phyloP scores from a whole-genome alignment of 2,797 vertebrate genomes.

The Anniella stebbinsi region DNA sequence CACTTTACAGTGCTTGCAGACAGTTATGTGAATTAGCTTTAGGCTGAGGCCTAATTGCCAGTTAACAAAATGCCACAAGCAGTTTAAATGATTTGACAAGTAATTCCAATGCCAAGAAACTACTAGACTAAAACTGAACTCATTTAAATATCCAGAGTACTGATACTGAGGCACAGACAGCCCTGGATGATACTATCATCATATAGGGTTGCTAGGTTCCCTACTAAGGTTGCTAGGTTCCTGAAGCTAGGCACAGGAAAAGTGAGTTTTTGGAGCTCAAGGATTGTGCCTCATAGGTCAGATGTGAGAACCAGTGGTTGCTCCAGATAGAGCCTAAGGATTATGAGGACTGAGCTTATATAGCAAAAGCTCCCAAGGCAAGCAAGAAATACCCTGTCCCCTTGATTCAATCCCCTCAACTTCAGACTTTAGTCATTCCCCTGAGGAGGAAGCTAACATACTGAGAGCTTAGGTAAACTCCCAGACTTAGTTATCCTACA shows the following conservation, averaged over 20 bases:
- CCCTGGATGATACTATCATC: neutral
- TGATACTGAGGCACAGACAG: neutral
- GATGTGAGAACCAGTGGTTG: neutral
- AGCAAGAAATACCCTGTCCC: neutral
- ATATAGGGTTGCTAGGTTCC: neutral
- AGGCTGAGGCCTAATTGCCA: neutral
- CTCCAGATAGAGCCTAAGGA: neutral
- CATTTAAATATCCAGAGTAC: neutral
- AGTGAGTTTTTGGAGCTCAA: neutral
- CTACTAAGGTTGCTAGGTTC: neutral
- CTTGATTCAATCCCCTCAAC: neutral
- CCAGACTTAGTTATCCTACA: neutral
- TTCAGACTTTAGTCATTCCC: neutral
- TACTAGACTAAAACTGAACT: neutral
- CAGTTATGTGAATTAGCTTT: neutral
- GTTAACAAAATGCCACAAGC: constrained; percentile 5
- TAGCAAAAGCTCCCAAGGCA: neutral
- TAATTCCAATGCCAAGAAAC: neutral
- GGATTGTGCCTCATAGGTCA: neutral
- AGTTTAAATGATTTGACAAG: neutral
- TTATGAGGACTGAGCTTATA: neutral
- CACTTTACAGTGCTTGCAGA: neutral
- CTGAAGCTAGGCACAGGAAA: neutral
- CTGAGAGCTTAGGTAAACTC: neutral
- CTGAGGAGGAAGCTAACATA: neutral